These are phyloP conservation scores for Lepeophtheirus salmonis DNA, from an alignment of 1,140 invertebrate species.

Conservation along the genomic window DNA sequence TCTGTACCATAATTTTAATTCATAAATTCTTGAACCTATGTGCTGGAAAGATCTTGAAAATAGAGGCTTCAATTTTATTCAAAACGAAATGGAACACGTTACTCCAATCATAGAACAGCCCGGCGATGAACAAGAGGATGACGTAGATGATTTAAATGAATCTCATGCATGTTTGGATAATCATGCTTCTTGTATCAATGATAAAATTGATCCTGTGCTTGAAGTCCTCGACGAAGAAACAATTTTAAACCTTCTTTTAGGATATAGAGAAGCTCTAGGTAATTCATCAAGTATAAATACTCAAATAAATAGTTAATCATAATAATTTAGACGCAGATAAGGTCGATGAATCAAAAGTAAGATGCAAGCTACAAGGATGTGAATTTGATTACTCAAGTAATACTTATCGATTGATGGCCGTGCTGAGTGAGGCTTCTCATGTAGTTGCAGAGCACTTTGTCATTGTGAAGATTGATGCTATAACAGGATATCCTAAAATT, in stretches of 20 bases:
- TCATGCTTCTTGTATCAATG: not conserved
- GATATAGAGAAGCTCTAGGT: not conserved
- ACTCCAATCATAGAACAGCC: no score
- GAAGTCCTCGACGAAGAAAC: not conserved
- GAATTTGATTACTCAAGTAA: slow-evolving; percentile 15
- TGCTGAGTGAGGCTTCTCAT: not conserved
- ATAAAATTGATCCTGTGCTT: not conserved
- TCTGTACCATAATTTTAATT: no score
- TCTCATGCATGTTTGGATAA: not conserved
- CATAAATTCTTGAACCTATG: no score
- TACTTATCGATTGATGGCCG: slow-evolving; percentile 2
- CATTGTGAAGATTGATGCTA: slow-evolving; percentile 7
- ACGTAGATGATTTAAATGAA: not conserved
- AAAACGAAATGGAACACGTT: no score
- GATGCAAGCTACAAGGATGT: slow-evolving; percentile 3
- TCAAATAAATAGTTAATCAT: not conserved
- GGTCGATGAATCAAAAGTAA: not conserved
- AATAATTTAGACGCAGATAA: not conserved
- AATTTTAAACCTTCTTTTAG: not conserved
- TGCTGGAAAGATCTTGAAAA: no score
- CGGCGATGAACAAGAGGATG: no score
- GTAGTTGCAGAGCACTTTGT: slow-evolving; percentile 7
- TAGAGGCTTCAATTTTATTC: no score
- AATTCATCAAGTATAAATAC: not conserved
- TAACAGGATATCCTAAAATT: slow-evolving; percentile 4